A percentile compares a stretch with the other conserved stretches of the same genome.
These are phyloP conservation scores for Masnerella sp. DNA, from an alignment of 2,888 invertebrate species.

Conservation along the genomic window DNA sequence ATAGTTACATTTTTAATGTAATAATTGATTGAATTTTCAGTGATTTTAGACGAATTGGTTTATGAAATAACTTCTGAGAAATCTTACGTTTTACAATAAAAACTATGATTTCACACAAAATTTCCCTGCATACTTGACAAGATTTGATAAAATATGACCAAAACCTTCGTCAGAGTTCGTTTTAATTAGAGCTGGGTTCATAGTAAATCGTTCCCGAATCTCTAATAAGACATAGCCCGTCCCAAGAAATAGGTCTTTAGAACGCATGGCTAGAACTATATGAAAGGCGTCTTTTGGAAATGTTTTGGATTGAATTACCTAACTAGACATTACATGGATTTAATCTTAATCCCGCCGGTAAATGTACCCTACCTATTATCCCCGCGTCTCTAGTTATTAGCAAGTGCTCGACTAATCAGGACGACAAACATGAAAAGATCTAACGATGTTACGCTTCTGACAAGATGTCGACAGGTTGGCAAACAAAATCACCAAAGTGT, in stretches of 20 bases:
- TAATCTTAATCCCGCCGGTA: conserved; percentile 45
- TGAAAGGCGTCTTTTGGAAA: conserved; percentile 37
- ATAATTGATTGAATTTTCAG: too few species aligned
- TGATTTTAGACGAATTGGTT: too few species aligned
- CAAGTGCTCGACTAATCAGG: conserved; percentile 39
- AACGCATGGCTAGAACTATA: neutral
- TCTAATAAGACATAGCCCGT: conserved; percentile 2
- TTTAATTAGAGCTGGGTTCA: conserved; percentile 13
- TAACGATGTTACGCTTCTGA: conserved; percentile 19
- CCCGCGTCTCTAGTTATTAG: conserved; percentile 41
- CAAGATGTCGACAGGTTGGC: conserved; percentile 17
- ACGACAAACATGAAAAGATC: conserved; percentile 36
- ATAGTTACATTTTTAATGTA: too few species aligned
- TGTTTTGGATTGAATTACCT: conserved; percentile 42
- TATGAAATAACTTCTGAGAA: too few species aligned
- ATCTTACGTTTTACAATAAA: too few species aligned
- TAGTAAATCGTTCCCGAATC: conserved; percentile 12
- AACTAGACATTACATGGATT: conserved; percentile 38
- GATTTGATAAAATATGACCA: conserved; percentile 8
- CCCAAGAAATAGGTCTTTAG: conserved; percentile 30
- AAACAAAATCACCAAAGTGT: too few species aligned
- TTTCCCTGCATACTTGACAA: too few species aligned
- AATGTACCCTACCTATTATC: conserved; percentile 50
- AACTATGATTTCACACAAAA: too few species aligned
- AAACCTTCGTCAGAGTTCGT: neutral